Percentiles rank a stretch among this genome's conserved stretches.
Evolutionary conservation across 2,113 vertebrate species (phyloP).

Genomic region (Syngnathus floridae): DNA sequence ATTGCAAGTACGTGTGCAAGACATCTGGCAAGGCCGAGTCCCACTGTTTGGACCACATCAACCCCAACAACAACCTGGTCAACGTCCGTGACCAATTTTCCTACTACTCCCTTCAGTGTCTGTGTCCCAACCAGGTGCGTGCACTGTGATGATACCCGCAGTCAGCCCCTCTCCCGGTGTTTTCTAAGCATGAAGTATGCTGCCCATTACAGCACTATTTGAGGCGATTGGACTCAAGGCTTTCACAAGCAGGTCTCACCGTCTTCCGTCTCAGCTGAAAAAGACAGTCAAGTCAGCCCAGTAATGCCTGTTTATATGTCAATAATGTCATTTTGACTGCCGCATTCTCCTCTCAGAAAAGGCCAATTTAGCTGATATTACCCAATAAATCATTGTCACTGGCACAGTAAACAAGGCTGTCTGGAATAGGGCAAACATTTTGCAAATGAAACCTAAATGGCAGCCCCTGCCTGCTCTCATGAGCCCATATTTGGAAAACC

Average conservation of each 20-base stretch:
- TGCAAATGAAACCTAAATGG: constrained; percentile 70
- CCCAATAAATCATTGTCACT: constrained; percentile 75
- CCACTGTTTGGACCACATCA: constrained; percentile 99
- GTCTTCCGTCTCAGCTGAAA: constrained; percentile 61
- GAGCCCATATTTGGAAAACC: constrained; percentile 69
- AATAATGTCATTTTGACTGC: constrained; percentile 75
- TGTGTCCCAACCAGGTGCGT: constrained; percentile 96
- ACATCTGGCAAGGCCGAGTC: constrained; percentile 98
- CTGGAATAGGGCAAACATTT: constrained; percentile 71
- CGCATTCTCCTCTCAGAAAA: constrained; percentile 73
- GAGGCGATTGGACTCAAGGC: constrained; percentile 69
- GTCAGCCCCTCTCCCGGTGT: constrained; percentile 42
- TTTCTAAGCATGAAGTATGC: constrained; percentile 67
- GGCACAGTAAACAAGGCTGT: constrained; percentile 71
- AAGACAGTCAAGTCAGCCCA: constrained; percentile 69
- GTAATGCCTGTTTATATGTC: constrained; percentile 75
- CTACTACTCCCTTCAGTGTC: constrained; percentile 97
- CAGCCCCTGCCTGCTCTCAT: constrained; percentile 65
- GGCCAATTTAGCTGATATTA: constrained; percentile 75
- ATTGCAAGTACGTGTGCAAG: constrained; percentile 99
- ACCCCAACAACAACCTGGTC: constrained; percentile 94
- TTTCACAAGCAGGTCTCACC: constrained; percentile 55
- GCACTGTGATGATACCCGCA: constrained; percentile 35
- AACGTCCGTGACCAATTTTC: constrained; percentile 97
- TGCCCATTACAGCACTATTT: constrained; percentile 67